Percentiles rank a stretch among this genome's conserved stretches.
Conservation (phyloP, 2,797 vertebrate genomes). For the Hozukius guyotensis region DNA sequence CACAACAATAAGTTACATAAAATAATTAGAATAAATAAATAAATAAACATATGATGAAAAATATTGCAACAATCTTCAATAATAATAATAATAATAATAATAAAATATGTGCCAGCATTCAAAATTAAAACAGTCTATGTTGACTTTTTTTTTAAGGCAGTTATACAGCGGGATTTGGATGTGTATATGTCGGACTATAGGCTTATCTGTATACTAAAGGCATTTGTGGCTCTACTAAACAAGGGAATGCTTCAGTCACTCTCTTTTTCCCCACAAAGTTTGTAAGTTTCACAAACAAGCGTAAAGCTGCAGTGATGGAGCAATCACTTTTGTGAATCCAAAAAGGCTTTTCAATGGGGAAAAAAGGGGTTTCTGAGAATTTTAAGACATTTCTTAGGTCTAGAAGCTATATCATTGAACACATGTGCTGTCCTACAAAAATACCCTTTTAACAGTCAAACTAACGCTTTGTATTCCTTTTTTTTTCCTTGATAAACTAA, state of each 20-base stretch:
- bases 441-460: slow-evolving; percentile 88
- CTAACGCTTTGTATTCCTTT: slow-evolving; percentile 82
- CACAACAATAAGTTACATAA: slow-evolving; percentile 89
- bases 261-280: slow-evolving; percentile 77
- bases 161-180: slow-evolving; percentile 90
- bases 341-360: slow-evolving; percentile 80
- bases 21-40: slow-evolving; percentile 99
- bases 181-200: slow-evolving; percentile 79
- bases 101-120: slow-evolving; percentile 86
- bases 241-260: slow-evolving; percentile 84
- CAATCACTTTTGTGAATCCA: slow-evolving; percentile 86
- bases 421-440: slow-evolving; percentile 87
- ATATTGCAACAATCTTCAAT: slow-evolving; percentile 93
- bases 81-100: slow-evolving; percentile 70
- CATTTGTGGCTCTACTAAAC: slow-evolving; percentile 96
- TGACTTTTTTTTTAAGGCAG: slow-evolving; percentile 93
- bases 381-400: slow-evolving; percentile 88
- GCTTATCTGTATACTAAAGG: slow-evolving; percentile 87
- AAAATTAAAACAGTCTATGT: slow-evolving; percentile 82
- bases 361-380: slow-evolving; percentile 77
- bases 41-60: slow-evolving; percentile 96
- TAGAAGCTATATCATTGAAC: slow-evolving; percentile 89
- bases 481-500: slow-evolving; percentile 77
- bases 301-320: slow-evolving; percentile 90
- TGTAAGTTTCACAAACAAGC: slow-evolving; percentile 87